Conservation (phyloP, 2,113 vertebrate genomes). For the Triplophysa siluroides region DNA sequence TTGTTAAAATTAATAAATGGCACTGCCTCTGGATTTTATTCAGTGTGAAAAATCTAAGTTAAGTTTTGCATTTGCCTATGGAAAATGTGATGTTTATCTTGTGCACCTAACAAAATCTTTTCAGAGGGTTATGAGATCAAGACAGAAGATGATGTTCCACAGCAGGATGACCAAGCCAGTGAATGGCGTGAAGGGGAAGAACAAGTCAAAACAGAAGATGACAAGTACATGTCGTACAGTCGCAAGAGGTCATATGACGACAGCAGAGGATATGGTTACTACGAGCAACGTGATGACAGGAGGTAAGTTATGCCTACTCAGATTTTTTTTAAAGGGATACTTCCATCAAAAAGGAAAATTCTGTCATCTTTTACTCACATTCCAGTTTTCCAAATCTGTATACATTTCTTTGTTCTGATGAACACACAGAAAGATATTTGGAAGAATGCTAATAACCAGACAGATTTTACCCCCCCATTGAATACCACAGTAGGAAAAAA, state of each 20-base stretch:
- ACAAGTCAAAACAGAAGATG: conserved; percentile 56
- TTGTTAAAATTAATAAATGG: no score
- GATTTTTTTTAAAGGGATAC: background rate
- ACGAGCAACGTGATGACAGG: conserved; percentile 79
- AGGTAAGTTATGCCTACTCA: conserved; percentile 60
- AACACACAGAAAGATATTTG: no score
- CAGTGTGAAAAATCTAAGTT: no score
- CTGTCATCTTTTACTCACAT: no score
- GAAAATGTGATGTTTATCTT: background rate
- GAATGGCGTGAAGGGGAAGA: conserved; percentile 23
- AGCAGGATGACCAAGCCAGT: conserved; percentile 47
- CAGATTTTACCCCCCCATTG: no score
- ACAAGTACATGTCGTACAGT: conserved; percentile 59
- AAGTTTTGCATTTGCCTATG: no score
- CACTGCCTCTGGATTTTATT: no score
- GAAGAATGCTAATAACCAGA: no score
- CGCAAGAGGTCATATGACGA: conserved; percentile 80
- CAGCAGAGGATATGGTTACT: conserved; percentile 73
- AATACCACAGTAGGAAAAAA: no score
- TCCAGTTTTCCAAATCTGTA: no score
- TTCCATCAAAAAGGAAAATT: no score
- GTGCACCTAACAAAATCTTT: background rate
- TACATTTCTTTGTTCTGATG: no score
- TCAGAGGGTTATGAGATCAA: conserved; percentile 58
- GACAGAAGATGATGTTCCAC: conserved; percentile 24